A percentile compares a stretch with the other conserved stretches of the same genome.
phyloP scores from a whole-genome alignment of 2,888 invertebrate genomes.

The Thumatha senex region DNA sequence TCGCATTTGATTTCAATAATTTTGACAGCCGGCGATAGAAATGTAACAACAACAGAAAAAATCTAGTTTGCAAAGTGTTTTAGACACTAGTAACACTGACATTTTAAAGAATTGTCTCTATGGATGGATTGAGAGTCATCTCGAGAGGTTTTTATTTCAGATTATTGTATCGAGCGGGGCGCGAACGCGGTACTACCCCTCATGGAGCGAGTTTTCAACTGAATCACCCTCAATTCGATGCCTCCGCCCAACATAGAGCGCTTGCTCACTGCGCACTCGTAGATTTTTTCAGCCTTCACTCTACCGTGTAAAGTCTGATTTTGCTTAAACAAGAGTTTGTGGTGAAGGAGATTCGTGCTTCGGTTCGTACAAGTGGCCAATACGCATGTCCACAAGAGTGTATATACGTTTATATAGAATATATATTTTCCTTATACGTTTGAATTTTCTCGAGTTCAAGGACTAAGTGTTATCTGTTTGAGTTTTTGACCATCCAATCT shows the following conservation, averaged over 20 bases:
- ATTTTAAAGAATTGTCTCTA: slow-evolving; percentile 49
- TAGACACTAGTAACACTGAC: slow-evolving; percentile 45
- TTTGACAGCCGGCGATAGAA: slow-evolving; percentile 58
- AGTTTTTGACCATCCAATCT: slow-evolving; percentile 59
- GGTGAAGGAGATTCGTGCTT: slow-evolving; percentile 77
- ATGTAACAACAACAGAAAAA: slow-evolving; percentile 31
- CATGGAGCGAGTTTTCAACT: slow-evolving; percentile 76
- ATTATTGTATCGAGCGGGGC: slow-evolving; percentile 64
- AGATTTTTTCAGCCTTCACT: slow-evolving; percentile 44
- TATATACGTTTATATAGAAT: slow-evolving; percentile 74
- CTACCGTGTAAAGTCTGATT: slow-evolving; percentile 44
- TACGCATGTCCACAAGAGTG: slow-evolving; percentile 81
- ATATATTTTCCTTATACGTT: slow-evolving; percentile 80
- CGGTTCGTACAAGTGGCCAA: slow-evolving; percentile 76
- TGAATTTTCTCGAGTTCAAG: slow-evolving; percentile 80
- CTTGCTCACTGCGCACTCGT: slow-evolving; percentile 61
- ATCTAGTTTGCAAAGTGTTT: slow-evolving; percentile 25
- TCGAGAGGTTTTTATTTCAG: slow-evolving; percentile 72
- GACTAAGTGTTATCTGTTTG: slow-evolving; percentile 73
- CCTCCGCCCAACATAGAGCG: slow-evolving; percentile 82
- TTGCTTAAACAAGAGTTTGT: slow-evolving; percentile 43
- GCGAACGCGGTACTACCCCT: slow-evolving; percentile 65
- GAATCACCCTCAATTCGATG: slow-evolving; percentile 79
- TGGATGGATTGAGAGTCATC: slow-evolving; percentile 63
- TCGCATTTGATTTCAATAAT: slow-evolving; percentile 59